Evolutionary conservation across 2,888 invertebrate genomes (phyloP).

Genomic region (Phyto melanocephala): DNA sequence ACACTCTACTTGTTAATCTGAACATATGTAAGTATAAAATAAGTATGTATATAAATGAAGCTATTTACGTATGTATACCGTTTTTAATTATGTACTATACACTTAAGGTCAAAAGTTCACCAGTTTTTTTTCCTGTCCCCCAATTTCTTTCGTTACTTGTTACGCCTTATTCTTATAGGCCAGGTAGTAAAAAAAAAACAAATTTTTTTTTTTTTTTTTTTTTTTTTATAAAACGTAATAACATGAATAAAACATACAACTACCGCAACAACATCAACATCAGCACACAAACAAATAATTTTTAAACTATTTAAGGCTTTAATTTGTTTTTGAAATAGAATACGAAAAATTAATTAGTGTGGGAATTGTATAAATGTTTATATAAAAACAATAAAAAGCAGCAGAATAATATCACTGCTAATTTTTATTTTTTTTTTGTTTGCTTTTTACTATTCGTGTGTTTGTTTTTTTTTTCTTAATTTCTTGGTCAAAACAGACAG

Average conservation of each 20-base stretch:
- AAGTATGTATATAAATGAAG: no score
- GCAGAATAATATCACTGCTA: background rate
- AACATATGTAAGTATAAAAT: no score
- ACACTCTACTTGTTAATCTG: no score
- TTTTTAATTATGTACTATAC: background rate
- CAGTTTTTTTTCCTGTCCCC: background rate
- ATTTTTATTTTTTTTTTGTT: no score
- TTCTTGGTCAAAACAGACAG: background rate
- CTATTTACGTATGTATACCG: no score
- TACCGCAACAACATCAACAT: background rate
- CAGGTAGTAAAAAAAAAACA: background rate
- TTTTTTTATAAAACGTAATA: background rate
- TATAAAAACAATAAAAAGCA: background rate
- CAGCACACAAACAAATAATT: background rate
- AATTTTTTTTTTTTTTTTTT: background rate
- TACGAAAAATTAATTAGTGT: constrained; percentile 14
- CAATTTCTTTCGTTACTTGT: background rate
- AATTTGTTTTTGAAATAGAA: background rate
- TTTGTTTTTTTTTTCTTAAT: no score
- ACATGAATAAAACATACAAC: constrained; percentile 1
- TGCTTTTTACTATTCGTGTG: no score
- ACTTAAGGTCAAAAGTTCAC: constrained; percentile 34
- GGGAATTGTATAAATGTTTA: constrained; percentile 30
- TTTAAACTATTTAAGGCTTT: background rate
- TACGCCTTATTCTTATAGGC: background rate